Evolutionary conservation across 1,140 invertebrate genomes (phyloP).

Genomic region (Acromyrmex heyeri): DNA sequence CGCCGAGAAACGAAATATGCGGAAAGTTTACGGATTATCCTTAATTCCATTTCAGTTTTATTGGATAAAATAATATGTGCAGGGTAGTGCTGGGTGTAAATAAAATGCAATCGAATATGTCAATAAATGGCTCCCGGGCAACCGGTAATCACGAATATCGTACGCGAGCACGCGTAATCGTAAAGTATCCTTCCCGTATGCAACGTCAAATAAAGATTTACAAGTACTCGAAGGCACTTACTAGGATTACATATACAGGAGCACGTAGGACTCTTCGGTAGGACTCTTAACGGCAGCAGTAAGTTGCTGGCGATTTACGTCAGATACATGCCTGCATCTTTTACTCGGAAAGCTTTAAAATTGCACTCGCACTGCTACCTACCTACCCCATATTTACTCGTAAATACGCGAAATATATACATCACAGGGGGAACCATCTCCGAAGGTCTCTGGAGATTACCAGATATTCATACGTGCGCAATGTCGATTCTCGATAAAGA

Average conservation of each 20-base stretch:
- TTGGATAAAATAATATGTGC: background rate
- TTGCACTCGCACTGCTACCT: background rate
- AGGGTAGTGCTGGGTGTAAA: constrained; percentile 13
- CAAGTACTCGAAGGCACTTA: constrained; percentile 71
- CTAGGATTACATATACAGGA: constrained; percentile 65
- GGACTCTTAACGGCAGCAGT: constrained; percentile 48
- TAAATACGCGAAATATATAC: constrained; percentile 67
- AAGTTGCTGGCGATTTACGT: constrained; percentile 71
- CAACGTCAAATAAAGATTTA: constrained; percentile 63
- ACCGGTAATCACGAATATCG: constrained; percentile 2
- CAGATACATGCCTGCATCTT: constrained; percentile 41
- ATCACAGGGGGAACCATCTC: background rate
- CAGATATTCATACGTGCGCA: background rate
- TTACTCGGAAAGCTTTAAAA: constrained; percentile 29
- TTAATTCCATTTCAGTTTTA: background rate
- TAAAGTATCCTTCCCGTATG: constrained; percentile 66
- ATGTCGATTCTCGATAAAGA: constrained; percentile 39
- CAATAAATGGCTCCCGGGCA: constrained; percentile 40
- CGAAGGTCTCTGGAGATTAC: background rate
- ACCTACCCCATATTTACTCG: constrained; percentile 12
- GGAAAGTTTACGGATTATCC: background rate
- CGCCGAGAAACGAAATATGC: background rate
- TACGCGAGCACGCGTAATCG: constrained; percentile 52
- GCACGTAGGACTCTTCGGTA: constrained; percentile 22
- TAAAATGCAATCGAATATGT: constrained; percentile 7